These are phyloP conservation scores for Neocrepidodera transversa DNA, from an alignment of 2,888 invertebrate species.

Conservation along the genomic window DNA sequence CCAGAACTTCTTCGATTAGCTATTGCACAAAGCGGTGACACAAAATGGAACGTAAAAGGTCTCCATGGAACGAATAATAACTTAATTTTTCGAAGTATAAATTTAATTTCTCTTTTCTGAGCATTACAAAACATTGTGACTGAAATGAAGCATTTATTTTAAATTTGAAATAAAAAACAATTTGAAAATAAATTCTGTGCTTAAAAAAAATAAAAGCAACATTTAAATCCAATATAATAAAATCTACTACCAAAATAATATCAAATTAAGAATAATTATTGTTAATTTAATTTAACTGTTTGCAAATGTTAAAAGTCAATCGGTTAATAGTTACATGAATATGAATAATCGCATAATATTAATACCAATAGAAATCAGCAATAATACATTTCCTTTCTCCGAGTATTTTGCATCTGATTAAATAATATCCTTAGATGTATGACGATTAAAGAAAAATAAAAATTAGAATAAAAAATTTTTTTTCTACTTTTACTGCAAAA, in stretches of 20 bases:
- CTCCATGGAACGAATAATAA: slow-evolving; percentile 1
- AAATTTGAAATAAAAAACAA: too few species aligned
- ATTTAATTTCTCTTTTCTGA: not conserved
- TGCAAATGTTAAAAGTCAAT: too few species aligned
- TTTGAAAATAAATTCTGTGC: too few species aligned
- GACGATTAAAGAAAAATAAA: too few species aligned
- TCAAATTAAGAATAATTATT: too few species aligned
- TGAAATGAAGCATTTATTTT: too few species aligned
- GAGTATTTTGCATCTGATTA: not conserved
- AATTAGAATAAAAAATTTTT: not conserved
- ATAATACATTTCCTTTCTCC: not conserved
- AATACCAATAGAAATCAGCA: not conserved
- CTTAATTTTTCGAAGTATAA: slow-evolving; percentile 8
- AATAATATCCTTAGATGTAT: not conserved
- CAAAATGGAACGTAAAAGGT: slow-evolving; percentile 5
- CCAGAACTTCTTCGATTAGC: too few species aligned
- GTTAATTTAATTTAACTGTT: too few species aligned
- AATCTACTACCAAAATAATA: too few species aligned
- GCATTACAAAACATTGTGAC: not conserved
- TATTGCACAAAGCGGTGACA: slow-evolving; percentile 5
- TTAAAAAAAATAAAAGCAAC: too few species aligned
- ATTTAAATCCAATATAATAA: too few species aligned
- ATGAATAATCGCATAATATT: not conserved
- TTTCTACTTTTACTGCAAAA: not conserved
- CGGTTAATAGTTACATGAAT: not conserved